These are phyloP conservation scores for Pygoscelis adeliae DNA, from an alignment of 2,113 vertebrate species.

Conservation along the genomic window DNA sequence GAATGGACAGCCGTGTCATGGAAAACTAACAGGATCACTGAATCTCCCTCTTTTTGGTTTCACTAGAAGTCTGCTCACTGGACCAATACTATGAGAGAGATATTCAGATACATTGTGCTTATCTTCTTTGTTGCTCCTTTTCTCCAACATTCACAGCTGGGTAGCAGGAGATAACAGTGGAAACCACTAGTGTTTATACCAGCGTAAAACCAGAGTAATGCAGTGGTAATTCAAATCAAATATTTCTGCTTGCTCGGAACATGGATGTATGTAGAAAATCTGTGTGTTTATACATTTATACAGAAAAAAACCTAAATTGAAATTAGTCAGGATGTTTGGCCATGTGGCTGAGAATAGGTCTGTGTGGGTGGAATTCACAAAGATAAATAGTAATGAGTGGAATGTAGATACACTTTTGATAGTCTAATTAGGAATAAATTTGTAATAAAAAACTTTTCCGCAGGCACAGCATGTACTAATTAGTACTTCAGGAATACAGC, in stretches of 20 bases:
- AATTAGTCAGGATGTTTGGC: slow-evolving; percentile 29
- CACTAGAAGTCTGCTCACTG: not conserved
- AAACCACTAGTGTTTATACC: slow-evolving; percentile 35
- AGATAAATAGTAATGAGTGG: not conserved
- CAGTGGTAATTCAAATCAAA: slow-evolving; percentile 26
- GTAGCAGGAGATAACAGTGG: slow-evolving; percentile 4
- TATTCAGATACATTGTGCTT: not conserved
- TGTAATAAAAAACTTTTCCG: not conserved
- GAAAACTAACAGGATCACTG: not conserved
- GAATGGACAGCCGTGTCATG: not conserved
- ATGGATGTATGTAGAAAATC: slow-evolving; percentile 8
- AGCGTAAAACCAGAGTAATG: slow-evolving; percentile 11
- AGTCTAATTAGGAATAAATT: not conserved
- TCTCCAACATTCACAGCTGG: not conserved
- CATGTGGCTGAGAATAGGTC: slow-evolving; percentile 2
- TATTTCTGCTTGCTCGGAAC: slow-evolving; percentile 15
- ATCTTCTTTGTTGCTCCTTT: slow-evolving; percentile 22
- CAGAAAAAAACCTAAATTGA: not conserved
- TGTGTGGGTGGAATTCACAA: not conserved
- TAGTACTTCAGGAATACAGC: not conserved
- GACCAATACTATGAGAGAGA: not conserved
- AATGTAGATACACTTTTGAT: not conserved
- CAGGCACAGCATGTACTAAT: not conserved
- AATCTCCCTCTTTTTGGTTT: not conserved
- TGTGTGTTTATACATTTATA: slow-evolving; percentile 15